Base-by-base conservation (phyloP, 1,140 invertebrate species). In the Ylistrum balloti region DNA sequence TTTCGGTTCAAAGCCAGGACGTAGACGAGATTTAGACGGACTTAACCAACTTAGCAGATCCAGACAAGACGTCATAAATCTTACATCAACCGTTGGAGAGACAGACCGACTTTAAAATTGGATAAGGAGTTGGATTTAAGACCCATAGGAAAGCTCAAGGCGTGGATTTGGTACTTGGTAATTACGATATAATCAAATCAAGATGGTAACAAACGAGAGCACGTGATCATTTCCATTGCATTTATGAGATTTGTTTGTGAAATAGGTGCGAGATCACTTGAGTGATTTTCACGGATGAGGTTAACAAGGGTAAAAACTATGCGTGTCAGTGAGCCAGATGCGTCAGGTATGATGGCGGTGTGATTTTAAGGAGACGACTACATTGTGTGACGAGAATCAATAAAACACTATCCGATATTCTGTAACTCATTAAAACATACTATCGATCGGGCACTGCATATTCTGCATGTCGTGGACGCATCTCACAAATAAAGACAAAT, bases 341-440 rank as follows among this genome's bases (percentile, higher is more conserved):
- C 22, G 56, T 74, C 22, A 74, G 56, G n/a, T 74, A 74, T 28
- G n/a, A 74, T 74, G 56, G n/a, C 56, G 56, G 22, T 74, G 22
- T 74, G 22, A 74, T 74, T 74, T 28, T 22, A 74, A 74, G 56
- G 15, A 74, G 56, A 74, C 56, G 56, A 17, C 56, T 22, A 74
- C 56, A 28, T 74, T 28, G 56, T 74, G 56, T n/a, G 56, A 74
- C 56, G 22, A 28, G 56, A n/a, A 74, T 74, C 56, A 74, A 74
- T 74, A 74, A 74, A 74, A 74, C n/a, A 74, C 35, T 38, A 38
- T 38, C 35, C 5, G 56, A 74, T 74, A 74, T 74, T 74, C 56
- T 74, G 56, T 74, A 74, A 74, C 56, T 74, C 56, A 74, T 74
- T 74, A 74, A 28, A 74, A 74, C 56, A n/a, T 74, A 74, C 56